A percentile compares a stretch with the other conserved stretches of the same genome.
These are phyloP conservation scores for Eugnorisma glareosa DNA, from an alignment of 2,888 invertebrate genomes.

Conservation along the genomic window DNA sequence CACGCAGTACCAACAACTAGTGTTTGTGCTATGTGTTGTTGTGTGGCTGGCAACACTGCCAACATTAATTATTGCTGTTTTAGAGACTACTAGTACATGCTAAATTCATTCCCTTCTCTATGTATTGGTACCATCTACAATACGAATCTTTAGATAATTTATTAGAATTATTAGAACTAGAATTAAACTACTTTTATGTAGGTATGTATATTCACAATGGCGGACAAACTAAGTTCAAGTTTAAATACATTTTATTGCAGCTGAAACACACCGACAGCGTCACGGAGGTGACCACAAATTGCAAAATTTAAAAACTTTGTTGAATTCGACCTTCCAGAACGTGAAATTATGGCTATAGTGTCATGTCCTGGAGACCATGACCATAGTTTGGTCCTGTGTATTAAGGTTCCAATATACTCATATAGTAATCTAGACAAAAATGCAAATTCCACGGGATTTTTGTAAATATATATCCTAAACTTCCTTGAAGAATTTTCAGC, in stretches of 20 bases:
- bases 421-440: background rate
- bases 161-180: background rate
- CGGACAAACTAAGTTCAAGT: background rate
- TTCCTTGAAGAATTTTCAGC: background rate
- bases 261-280: background rate
- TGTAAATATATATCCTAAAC: background rate
- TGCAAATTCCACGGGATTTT: background rate
- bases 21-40: slow-evolving; percentile 43
- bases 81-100: background rate
- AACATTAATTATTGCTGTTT: slow-evolving; percentile 32
- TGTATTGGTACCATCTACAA: background rate
- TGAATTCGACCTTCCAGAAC: background rate
- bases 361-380: background rate
- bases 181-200: background rate
- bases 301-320: slow-evolving; percentile 3
- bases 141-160: slow-evolving; percentile 4
- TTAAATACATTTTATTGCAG: slow-evolving; percentile 8
- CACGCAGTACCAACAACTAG: slow-evolving; percentile 38
- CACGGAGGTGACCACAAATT: slow-evolving; percentile 1
- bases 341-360: background rate
- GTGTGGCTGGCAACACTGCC: slow-evolving; percentile 8
- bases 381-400: background rate
- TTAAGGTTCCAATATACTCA: background rate
- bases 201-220: background rate
- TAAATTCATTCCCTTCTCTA: background rate